Evolutionary conservation across 2,888 invertebrate species (phyloP).

Genomic region (Tachystola acroxantha): DNA sequence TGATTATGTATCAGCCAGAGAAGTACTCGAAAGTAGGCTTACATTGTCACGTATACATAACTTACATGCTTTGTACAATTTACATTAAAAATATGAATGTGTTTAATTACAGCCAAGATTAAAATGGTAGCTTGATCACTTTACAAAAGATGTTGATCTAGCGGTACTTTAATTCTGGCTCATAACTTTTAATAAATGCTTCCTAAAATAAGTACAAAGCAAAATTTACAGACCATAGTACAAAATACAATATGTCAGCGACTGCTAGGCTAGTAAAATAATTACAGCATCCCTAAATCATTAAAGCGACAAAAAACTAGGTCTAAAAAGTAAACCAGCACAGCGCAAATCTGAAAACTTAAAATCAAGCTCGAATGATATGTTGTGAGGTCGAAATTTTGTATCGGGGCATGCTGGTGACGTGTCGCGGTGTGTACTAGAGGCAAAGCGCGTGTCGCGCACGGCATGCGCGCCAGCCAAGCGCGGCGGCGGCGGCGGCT

Average conservation of each 20-base stretch:
- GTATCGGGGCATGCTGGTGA: slow-evolving; percentile 13
- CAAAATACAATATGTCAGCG: slow-evolving; percentile 36
- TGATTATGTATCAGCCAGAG: too few relatives aligned
- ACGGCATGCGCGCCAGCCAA: slow-evolving; percentile 26
- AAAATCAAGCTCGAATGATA: slow-evolving; percentile 60
- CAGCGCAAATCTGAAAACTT: slow-evolving; percentile 46
- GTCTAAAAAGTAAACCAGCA: slow-evolving; percentile 54
- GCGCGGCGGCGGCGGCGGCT: slow-evolving; percentile 21
- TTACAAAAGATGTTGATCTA: neutral
- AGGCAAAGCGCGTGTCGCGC: slow-evolving; percentile 39
- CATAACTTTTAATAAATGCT: slow-evolving; percentile 19
- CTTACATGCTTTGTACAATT: slow-evolving; percentile 15
- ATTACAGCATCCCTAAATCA: slow-evolving; percentile 46
- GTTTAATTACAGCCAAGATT: slow-evolving; percentile 11
- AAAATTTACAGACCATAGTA: slow-evolving; percentile 26
- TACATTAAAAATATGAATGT: slow-evolving; percentile 12
- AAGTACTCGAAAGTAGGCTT: slow-evolving; percentile 5
- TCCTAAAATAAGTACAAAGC: slow-evolving; percentile 17
- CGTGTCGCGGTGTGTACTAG: slow-evolving; percentile 29
- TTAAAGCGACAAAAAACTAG: slow-evolving; percentile 49
- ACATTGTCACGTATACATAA: slow-evolving; percentile 1
- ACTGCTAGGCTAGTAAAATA: slow-evolving; percentile 40
- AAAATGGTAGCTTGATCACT: too few relatives aligned
- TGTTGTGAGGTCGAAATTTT: slow-evolving; percentile 42
- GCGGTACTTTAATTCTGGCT: slow-evolving; percentile 12